Evolutionary conservation across 2,888 invertebrate species (phyloP), one percentile per base, ranked within the genome.

Genomic region (Sialis lutaria): DNA sequence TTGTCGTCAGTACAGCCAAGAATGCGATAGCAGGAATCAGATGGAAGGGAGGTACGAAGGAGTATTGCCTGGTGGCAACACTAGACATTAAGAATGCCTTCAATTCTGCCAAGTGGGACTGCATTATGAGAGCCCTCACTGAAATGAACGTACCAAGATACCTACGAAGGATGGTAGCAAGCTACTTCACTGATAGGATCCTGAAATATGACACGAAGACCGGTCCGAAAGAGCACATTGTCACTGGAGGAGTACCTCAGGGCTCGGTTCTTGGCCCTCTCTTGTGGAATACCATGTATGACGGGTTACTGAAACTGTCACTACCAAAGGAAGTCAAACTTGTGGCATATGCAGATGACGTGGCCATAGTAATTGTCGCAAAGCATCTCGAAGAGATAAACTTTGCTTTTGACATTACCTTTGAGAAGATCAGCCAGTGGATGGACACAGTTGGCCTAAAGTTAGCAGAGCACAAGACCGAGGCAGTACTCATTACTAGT

Each of bases 391-490:
- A 35, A 3, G 2, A 35, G 35, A 9, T 35, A 35, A 35, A 10
- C 35, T 10, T 35, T 10, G 35, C 10, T 9, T 35, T 35, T 4
- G 35, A 35, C 35, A 35, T 4, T 35, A 35, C 9, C 9, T 3
- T 35, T 10, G 2, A 35, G 35, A 33, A 1, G 6, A 46, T 51
- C 1, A 12, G 39, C 2, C 6, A 31, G 5, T 48, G 49, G 44
- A 47, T 51, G 34, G 4, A 35, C 4, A 6, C 33, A 6, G 48
- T 47, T 13, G 50, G 48, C 1, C 50, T 54, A 33, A n/a, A 49
- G 34, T 47, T 54, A 0, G 54, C 52, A 1, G 33, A 50, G 4
- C 51, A 54, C 8, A 51, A 54, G 40, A 55, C 52, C 0, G 52
- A 51, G 31, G 54, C 48, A n/a, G 43, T 52, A 0, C 50, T 52